These are phyloP conservation scores for Rosalia funebris DNA, from an alignment of 2,888 invertebrate species.

Conservation along the genomic window DNA sequence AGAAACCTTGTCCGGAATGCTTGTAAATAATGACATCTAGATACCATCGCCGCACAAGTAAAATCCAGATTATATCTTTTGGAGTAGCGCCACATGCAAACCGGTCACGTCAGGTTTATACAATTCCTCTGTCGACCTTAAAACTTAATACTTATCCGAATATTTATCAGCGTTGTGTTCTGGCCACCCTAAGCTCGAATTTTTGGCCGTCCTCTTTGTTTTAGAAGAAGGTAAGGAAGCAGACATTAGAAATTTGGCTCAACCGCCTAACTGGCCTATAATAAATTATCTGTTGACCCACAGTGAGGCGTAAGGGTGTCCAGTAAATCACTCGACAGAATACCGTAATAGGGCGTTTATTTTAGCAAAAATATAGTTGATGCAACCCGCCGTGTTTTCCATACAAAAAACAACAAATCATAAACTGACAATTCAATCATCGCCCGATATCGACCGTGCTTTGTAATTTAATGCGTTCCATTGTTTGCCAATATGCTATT, in stretches of 20 bases:
- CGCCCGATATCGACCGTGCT: neutral
- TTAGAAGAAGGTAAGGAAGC: no score
- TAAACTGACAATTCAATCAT: constrained; percentile 7
- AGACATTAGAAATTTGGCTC: no score
- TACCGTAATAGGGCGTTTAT: no score
- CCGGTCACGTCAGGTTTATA: neutral
- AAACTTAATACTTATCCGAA: neutral
- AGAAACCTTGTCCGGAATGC: constrained; percentile 2
- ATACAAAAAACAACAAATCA: constrained; percentile 10
- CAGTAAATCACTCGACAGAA: no score
- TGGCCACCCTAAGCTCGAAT: no score
- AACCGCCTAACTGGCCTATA: no score
- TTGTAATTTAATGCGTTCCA: constrained; percentile 2
- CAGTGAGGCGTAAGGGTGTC: no score
- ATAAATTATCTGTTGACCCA: no score
- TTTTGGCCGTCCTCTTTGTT: no score
- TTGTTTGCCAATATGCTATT: constrained; percentile 2
- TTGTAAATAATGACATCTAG: constrained; percentile 17
- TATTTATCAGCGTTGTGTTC: neutral
- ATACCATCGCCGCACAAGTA: constrained; percentile 18
- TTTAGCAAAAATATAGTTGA: no score
- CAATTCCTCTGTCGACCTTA: neutral
- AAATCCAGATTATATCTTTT: constrained; percentile 22
- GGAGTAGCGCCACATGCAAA: constrained; percentile 1
- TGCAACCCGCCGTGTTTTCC: neutral